Conservation (phyloP, 2,888 invertebrate species). For the Bibio marci region DNA sequence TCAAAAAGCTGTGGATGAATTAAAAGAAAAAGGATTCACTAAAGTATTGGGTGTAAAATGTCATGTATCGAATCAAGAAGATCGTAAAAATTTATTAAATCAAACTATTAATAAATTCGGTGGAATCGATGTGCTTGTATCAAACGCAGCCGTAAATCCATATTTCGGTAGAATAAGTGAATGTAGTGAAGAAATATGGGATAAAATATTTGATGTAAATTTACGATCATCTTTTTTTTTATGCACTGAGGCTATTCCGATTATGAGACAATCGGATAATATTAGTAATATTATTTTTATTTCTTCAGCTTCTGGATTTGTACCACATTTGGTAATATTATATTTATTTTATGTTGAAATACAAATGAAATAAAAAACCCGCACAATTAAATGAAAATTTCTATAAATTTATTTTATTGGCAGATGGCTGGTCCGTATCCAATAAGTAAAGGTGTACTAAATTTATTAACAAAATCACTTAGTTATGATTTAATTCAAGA, state of each 20-base stretch:
- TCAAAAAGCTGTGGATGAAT: conserved; percentile 47
- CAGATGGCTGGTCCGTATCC: conserved; percentile 82
- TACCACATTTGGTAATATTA: conserved; percentile 46
- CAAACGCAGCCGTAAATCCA: conserved; percentile 90
- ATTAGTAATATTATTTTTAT: conserved; percentile 75
- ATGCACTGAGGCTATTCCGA: conserved; percentile 74
- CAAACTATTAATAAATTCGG: conserved; percentile 57
- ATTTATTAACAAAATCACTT: conserved; percentile 74
- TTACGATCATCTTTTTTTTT: conserved; percentile 78
- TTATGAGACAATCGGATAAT: conserved; percentile 50
- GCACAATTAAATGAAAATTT: no score
- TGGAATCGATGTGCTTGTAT: conserved; percentile 84
- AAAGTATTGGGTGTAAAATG: conserved; percentile 66
- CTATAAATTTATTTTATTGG: conserved; percentile 10
- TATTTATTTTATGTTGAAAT: conserved; percentile 14
- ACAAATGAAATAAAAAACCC: no score
- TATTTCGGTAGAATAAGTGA: conserved; percentile 61
- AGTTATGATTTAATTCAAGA: conserved; percentile 57
- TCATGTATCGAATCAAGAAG: conserved; percentile 72
- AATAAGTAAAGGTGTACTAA: conserved; percentile 80
- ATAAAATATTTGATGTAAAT: conserved; percentile 92
- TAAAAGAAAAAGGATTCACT: conserved; percentile 49
- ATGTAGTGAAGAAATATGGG: conserved; percentile 70
- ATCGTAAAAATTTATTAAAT: conserved; percentile 59
- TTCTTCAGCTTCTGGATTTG: conserved; percentile 73